A percentile compares a stretch with the other conserved stretches of the same genome.
phyloP scores from a whole-genome alignment of 2,113 vertebrate genomes.

The Ancistrus triradiatus region DNA sequence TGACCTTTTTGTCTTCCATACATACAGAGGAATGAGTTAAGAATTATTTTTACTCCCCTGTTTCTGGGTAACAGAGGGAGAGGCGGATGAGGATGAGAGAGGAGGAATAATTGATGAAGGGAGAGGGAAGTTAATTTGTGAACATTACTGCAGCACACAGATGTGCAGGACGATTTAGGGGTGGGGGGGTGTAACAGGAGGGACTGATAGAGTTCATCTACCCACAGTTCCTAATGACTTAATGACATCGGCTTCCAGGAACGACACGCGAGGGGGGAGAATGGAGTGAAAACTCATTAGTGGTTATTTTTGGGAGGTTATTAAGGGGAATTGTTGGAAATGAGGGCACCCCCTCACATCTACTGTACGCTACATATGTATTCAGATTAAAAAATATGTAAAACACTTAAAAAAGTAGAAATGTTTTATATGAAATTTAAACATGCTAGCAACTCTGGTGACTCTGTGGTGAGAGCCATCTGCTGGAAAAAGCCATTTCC shows the following conservation, averaged over 20 bases:
- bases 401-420: no score
- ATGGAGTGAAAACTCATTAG: slow-evolving; percentile 9
- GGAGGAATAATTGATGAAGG: slow-evolving; percentile 34
- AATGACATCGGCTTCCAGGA: slow-evolving; percentile 38
- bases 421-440: no score
- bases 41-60: slow-evolving; percentile 6
- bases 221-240: slow-evolving; percentile 32
- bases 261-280: slow-evolving; percentile 20
- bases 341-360: no score
- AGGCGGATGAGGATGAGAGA: background rate
- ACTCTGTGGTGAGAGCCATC: no score
- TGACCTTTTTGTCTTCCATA: no score
- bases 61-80: slow-evolving; percentile 3
- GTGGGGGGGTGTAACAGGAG: slow-evolving; percentile 1
- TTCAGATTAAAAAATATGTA: no score
- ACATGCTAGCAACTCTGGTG: no score
- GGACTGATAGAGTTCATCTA: slow-evolving; percentile 2
- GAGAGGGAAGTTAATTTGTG: slow-evolving; percentile 20
- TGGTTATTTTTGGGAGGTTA: slow-evolving; percentile 31
- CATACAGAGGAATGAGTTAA: slow-evolving; percentile 14
- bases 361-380: no score
- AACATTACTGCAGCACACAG: slow-evolving; percentile 33
- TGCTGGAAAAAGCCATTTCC: no score
- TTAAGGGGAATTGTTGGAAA: background rate
- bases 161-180: slow-evolving; percentile 36